A percentile compares a stretch with the other conserved stretches of the same genome.
phyloP scores from a whole-genome alignment of 2,888 invertebrate species.

The Lasiommata megera region DNA sequence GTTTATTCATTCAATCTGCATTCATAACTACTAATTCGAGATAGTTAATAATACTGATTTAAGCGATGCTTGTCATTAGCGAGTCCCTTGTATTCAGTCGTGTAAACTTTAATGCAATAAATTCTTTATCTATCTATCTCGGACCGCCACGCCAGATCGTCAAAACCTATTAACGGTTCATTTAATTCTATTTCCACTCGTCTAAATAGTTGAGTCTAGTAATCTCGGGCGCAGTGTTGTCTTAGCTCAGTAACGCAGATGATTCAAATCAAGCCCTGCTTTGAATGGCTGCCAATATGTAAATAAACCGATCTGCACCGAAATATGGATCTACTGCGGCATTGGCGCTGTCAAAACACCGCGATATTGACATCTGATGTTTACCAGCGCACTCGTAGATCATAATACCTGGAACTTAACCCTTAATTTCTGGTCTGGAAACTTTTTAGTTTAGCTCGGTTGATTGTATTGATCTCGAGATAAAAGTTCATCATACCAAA shows the following conservation, averaged over 20 bases:
- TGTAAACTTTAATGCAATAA: too few relatives aligned
- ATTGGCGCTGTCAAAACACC: constrained; percentile 20
- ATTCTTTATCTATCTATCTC: not conserved
- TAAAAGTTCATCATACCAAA: too few relatives aligned
- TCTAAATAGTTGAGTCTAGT: constrained; percentile 10
- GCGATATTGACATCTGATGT: constrained; percentile 8
- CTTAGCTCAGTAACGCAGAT: constrained; percentile 26
- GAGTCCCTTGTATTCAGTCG: too few relatives aligned
- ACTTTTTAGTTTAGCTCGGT: too few relatives aligned
- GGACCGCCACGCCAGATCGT: not conserved
- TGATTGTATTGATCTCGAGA: too few relatives aligned
- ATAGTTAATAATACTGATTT: too few relatives aligned
- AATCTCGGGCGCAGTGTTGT: constrained; percentile 12
- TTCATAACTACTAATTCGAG: too few relatives aligned
- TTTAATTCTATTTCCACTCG: constrained; percentile 16
- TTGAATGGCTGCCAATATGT: constrained; percentile 37
- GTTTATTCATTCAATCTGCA: too few relatives aligned
- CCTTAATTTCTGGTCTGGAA: too few relatives aligned
- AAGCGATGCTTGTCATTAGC: too few relatives aligned
- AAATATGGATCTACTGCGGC: constrained; percentile 20
- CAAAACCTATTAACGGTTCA: not conserved
- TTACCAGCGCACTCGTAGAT: not conserved
- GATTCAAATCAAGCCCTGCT: constrained; percentile 31
- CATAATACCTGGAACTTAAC: too few relatives aligned
- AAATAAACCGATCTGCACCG: constrained; percentile 26